phyloP scores from a whole-genome alignment of 37 sponge, comb jelly and placozoan genomes.

The Agelas oroides region DNA sequence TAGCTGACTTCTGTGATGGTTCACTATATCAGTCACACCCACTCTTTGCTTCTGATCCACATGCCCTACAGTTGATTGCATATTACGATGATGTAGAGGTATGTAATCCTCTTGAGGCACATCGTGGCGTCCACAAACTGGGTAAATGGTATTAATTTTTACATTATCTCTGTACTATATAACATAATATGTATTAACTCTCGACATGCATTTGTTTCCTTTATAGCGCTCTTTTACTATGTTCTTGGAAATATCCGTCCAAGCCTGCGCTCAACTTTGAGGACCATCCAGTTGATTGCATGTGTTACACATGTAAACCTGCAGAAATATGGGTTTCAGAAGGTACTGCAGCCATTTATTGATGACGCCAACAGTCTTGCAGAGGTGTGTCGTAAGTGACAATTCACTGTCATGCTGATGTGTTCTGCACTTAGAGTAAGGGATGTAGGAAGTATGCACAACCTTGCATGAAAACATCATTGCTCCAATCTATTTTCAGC shows the following conservation, averaged over 20 bases:
- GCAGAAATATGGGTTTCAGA: conserved; percentile 35
- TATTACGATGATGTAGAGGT: conserved; percentile 32
- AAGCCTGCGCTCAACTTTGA: conserved; percentile 13
- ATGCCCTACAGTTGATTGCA: conserved; percentile 19
- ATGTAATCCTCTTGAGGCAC: conserved; percentile 20
- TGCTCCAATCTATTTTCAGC: too few species aligned
- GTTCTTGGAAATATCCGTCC: conserved; percentile 38
- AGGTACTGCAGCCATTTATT: conserved; percentile 32
- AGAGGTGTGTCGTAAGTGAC: conserved; percentile 11
- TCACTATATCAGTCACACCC: conserved; percentile 11
- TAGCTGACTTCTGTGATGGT: conserved; percentile 22
- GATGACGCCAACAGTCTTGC: conserved; percentile 31
- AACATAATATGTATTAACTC: background rate
- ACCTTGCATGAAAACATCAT: too few species aligned
- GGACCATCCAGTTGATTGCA: conserved; percentile 36
- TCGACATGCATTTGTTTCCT: background rate
- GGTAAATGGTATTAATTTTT: conserved; percentile 9
- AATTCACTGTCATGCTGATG: too few species aligned
- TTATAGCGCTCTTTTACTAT: conserved; percentile 40
- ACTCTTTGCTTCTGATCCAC: background rate
- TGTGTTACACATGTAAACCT: conserved; percentile 31
- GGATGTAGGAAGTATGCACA: too few species aligned
- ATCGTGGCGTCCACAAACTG: conserved; percentile 25
- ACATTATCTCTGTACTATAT: background rate
- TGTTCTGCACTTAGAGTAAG: too few species aligned